These are phyloP conservation scores for Monodelphis domestica DNA, from an alignment of 2,797 vertebrate species.

Conservation along the genomic window DNA sequence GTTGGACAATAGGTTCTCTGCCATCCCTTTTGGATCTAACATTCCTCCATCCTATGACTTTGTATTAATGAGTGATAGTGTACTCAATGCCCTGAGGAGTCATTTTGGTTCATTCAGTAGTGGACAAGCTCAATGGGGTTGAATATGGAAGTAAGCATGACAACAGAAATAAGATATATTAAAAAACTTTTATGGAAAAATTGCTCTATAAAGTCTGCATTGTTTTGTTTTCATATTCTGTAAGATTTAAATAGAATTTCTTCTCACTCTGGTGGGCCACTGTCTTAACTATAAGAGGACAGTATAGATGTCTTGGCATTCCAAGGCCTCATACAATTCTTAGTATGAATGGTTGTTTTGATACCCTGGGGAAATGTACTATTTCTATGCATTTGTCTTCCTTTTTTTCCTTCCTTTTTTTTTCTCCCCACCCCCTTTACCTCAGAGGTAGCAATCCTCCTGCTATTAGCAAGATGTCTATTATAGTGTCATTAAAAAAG, in stretches of 20 bases:
- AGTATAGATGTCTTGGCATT: constrained; percentile 15
- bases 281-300: constrained; percentile 63
- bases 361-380: constrained; percentile 73
- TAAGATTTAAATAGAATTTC: constrained; percentile 73
- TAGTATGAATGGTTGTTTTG: constrained; percentile 56
- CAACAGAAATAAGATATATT: constrained; percentile 44
- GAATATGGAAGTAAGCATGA: constrained; percentile 19
- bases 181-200: constrained; percentile 66
- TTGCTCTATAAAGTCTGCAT: constrained; percentile 7
- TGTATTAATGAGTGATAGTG: neutral
- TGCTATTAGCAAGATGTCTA: constrained; percentile 90
- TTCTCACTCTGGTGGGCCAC: constrained; percentile 64
- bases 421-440: constrained; percentile 72
- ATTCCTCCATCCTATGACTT: neutral
- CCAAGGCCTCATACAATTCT: constrained; percentile 18
- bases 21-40: neutral
- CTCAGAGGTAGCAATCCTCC: constrained; percentile 84
- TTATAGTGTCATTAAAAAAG: constrained; percentile 90
- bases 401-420: constrained; percentile 73
- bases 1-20: neutral
- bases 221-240: constrained; percentile 48
- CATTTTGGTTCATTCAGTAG: constrained; percentile 7
- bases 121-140: constrained; percentile 17
- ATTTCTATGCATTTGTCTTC: constrained; percentile 62
- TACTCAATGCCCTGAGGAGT: neutral